phyloP scores from a whole-genome alignment of 1,140 invertebrate genomes.

The Potamilus streckersoni region DNA sequence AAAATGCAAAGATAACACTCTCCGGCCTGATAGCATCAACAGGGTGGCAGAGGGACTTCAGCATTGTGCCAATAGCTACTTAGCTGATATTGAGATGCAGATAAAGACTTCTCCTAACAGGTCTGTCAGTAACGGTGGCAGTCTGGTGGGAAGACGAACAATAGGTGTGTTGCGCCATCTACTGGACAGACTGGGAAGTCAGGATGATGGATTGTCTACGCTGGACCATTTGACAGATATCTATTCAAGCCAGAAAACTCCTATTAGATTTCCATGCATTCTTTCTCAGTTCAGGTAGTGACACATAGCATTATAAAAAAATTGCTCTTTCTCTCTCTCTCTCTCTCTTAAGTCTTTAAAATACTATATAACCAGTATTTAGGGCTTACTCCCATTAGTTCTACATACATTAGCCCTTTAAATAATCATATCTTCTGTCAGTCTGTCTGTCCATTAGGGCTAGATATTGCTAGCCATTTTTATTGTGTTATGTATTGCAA shows the following conservation, averaged over 20 bases:
- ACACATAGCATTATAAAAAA: no score
- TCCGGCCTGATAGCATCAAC: conserved; percentile 44
- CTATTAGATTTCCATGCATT: conserved; percentile 51
- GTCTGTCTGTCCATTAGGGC: no score
- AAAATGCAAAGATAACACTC: conserved; percentile 35
- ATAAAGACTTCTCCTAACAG: conserved; percentile 31
- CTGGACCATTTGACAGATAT: conserved; percentile 48
- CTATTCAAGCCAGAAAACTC: conserved; percentile 55
- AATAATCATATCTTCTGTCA: no score
- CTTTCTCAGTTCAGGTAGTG: conserved; percentile 56
- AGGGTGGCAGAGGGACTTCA: conserved; percentile 35
- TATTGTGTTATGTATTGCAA: no score
- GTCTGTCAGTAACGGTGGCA: conserved; percentile 47
- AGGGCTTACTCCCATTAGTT: no score
- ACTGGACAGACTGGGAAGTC: conserved; percentile 44
- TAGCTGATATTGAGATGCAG: conserved; percentile 30
- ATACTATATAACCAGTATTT: no score
- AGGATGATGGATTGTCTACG: conserved; percentile 22
- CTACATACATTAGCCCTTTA: no score
- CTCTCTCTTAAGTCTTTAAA: no score
- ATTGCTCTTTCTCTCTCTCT: no score
- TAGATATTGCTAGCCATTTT: no score
- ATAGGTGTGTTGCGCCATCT: conserved; percentile 41
- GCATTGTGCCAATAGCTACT: conserved; percentile 17
- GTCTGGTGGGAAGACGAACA: conserved; percentile 42